Conservation (phyloP, 2,888 invertebrate genomes). For the Meghimatium bilineatum region DNA sequence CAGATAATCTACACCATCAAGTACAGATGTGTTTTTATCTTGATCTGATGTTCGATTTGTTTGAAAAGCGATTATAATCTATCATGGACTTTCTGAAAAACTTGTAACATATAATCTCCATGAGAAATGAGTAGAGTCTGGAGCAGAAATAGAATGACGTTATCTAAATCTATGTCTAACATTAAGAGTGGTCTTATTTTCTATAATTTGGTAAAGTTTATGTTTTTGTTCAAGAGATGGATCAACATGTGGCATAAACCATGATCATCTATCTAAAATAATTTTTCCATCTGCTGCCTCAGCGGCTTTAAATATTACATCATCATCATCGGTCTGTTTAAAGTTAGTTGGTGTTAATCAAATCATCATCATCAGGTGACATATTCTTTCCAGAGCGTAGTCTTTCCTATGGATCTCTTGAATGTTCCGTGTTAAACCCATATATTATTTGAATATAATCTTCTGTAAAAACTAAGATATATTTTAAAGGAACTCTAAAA, state of each 20-base stretch:
- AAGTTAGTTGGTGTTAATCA: constrained; percentile 1
- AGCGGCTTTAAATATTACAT: neutral
- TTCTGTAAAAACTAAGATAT: neutral
- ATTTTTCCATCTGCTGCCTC: neutral
- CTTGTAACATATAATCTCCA: neutral
- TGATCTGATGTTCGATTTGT: constrained; percentile 10
- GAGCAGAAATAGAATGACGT: neutral
- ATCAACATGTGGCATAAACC: no score
- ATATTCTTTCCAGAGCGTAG: no score
- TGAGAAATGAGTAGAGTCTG: neutral
- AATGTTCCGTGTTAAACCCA: no score
- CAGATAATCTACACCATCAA: constrained; percentile 27
- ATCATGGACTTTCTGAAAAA: constrained; percentile 16
- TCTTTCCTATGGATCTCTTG: no score
- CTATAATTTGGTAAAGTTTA: neutral
- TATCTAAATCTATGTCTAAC: constrained; percentile 6
- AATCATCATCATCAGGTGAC: no score
- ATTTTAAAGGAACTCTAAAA: no score
- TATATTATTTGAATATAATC: constrained; percentile 28
- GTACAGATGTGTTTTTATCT: neutral
- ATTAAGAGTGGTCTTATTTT: neutral
- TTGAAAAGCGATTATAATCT: constrained; percentile 23
- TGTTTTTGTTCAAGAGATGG: neutral
- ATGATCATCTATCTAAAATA: no score
- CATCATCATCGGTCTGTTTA: constrained; percentile 13